Evolutionary conservation across 2,113 vertebrate genomes (phyloP).

Genomic region (Xyliphius kryptos): DNA sequence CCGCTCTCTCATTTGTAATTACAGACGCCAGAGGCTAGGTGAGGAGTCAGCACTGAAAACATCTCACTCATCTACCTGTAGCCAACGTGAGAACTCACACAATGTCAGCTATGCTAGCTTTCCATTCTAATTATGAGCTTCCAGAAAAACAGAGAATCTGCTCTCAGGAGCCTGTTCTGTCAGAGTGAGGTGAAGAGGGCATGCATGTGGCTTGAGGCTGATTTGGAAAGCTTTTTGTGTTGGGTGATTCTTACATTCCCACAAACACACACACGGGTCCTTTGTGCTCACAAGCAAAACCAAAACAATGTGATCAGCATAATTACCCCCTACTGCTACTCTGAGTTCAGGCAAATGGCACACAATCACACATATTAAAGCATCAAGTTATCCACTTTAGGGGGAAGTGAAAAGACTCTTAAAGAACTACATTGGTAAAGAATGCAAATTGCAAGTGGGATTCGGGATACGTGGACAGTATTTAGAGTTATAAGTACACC

Average conservation of each 20-base stretch:
- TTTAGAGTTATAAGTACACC: no score
- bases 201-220: constrained; percentile 29
- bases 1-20: constrained; percentile 84
- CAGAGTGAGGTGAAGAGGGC: constrained; percentile 38
- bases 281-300: constrained; percentile 41
- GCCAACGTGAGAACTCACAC: constrained; percentile 56
- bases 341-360: constrained; percentile 17
- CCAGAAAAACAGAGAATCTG: constrained; percentile 70
- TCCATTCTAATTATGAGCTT: constrained; percentile 76
- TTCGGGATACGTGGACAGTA: no score
- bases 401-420: no score
- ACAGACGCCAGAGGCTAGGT: constrained; percentile 75
- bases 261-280: constrained; percentile 34
- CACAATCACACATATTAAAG: background rate
- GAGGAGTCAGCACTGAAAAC: constrained; percentile 79
- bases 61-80: constrained; percentile 78
- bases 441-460: no score
- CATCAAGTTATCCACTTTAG: no score
- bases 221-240: constrained; percentile 23
- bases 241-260: constrained; percentile 37
- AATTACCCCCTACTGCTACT: constrained; percentile 42
- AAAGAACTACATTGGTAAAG: no score
- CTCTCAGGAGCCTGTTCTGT: constrained; percentile 62
- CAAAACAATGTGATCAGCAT: constrained; percentile 43
- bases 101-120: constrained; percentile 57